Percentiles rank a stretch among this genome's conserved stretches.
Conservation (phyloP, 2,888 invertebrate genomes). For the Steinernema hermaphroditum region DNA sequence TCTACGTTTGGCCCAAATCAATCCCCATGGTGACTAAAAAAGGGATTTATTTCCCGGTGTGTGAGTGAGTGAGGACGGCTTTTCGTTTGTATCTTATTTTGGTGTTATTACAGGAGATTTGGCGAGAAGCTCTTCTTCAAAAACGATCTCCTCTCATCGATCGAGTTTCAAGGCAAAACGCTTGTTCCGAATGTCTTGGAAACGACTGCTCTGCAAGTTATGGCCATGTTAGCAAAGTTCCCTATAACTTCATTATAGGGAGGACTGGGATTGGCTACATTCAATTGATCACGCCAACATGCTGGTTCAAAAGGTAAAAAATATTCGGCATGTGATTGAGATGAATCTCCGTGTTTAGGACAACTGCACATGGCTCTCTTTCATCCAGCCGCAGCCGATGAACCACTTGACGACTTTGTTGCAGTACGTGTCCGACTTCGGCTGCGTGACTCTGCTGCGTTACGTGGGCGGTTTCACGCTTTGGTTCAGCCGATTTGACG, state of each 20-base stretch:
- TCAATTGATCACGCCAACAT: neutral
- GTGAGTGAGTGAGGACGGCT: neutral
- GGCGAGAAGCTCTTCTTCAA: neutral
- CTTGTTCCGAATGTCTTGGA: neutral
- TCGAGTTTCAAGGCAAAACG: neutral
- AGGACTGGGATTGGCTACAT: neutral
- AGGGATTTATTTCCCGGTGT: slow-evolving; percentile 1
- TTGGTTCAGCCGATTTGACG: slow-evolving; percentile 32
- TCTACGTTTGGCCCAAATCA: neutral
- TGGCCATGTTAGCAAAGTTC: neutral
- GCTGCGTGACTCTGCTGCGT: slow-evolving; percentile 16
- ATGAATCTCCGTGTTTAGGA: neutral
- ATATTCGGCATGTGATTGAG: too few relatives aligned
- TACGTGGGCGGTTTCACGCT: slow-evolving; percentile 31
- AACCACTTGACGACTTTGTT: slow-evolving; percentile 33
- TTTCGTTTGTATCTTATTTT: neutral
- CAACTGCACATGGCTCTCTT: slow-evolving; percentile 29
- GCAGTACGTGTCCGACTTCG: slow-evolving; percentile 15
- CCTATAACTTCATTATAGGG: neutral
- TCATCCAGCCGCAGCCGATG: slow-evolving; percentile 29
- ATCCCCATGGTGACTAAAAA: slow-evolving; percentile 4
- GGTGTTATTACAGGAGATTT: neutral
- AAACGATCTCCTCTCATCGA: neutral
- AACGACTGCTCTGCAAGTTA: neutral
- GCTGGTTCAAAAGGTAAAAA: neutral